A percentile compares a stretch with the other conserved stretches of the same genome.
Evolutionary conservation across 2,888 invertebrate genomes (phyloP).

Genomic region (Laspeyria flexula): DNA sequence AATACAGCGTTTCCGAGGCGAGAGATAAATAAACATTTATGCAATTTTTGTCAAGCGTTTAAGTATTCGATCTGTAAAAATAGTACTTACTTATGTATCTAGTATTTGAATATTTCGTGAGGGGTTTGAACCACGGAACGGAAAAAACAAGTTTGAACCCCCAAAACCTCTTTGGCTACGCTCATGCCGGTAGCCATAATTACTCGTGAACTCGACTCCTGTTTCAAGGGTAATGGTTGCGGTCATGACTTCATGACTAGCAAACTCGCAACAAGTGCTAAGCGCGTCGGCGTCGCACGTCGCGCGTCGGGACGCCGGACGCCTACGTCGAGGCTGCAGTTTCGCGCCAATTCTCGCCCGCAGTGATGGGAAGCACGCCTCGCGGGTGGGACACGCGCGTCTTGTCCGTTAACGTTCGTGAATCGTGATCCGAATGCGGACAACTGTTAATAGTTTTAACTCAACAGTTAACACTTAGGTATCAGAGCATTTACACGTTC

Average conservation of each 20-base stretch:
- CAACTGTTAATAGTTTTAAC: constrained; percentile 43
- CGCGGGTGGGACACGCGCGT: constrained; percentile 71
- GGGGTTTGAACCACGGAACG: too few relatives aligned
- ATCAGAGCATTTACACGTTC: constrained; percentile 25
- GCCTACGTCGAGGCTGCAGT: constrained; percentile 44
- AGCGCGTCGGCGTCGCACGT: constrained; percentile 67
- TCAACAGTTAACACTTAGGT: constrained; percentile 33
- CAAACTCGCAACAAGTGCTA: constrained; percentile 81
- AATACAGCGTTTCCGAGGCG: too few relatives aligned
- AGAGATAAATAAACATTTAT: too few relatives aligned
- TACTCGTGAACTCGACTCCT: constrained; percentile 47
- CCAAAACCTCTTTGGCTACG: too few relatives aligned
- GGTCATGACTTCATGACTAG: constrained; percentile 63
- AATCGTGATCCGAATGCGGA: constrained; percentile 52
- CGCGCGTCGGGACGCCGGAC: constrained; percentile 60
- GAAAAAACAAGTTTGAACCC: too few relatives aligned
- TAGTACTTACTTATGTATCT: too few relatives aligned
- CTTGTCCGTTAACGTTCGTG: constrained; percentile 48
- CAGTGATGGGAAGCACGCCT: constrained; percentile 76
- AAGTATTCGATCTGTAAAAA: too few relatives aligned
- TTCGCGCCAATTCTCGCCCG: constrained; percentile 75
- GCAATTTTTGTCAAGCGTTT: too few relatives aligned
- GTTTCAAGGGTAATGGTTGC: constrained; percentile 64
- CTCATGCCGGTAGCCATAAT: constrained; percentile 22
- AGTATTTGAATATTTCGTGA: too few relatives aligned